Percentiles rank a stretch among this genome's conserved stretches.
phyloP scores from a whole-genome alignment of 1,140 invertebrate genomes.

The Tetragonula clypearis region DNA sequence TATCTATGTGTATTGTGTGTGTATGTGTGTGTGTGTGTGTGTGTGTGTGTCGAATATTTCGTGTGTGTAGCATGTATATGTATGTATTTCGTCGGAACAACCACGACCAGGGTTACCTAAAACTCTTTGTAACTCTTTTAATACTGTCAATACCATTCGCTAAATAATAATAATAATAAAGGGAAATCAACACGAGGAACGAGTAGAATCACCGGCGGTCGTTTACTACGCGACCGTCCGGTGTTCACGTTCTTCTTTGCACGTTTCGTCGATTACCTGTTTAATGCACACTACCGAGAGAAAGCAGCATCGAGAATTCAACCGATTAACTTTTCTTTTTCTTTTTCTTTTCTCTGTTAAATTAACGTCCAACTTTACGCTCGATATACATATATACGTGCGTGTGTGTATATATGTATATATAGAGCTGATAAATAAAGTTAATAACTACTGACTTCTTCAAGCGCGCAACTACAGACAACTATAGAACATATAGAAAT shows the following conservation, averaged over 20 bases:
- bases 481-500: not conserved
- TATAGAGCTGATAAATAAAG: not conserved
- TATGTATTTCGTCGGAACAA: conserved; percentile 40
- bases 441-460: not conserved
- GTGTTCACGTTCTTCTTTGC: not conserved
- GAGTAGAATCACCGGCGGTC: not conserved
- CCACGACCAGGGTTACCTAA: conserved; percentile 59
- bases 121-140: conserved; percentile 70
- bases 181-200: conserved; percentile 8
- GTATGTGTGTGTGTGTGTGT: conserved; percentile 6
- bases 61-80: not conserved
- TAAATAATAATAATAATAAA: conserved; percentile 16
- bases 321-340: not conserved
- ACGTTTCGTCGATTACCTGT: not conserved
- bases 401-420: no score
- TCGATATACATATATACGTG: not conserved
- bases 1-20: not conserved
- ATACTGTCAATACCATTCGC: conserved; percentile 63
- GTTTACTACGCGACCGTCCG: not conserved
- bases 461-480: not conserved
- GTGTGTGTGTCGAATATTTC: not conserved
- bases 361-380: not conserved
- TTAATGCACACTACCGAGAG: not conserved
- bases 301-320: not conserved
- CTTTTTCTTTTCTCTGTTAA: no score